Base-by-base conservation (phyloP, 53 echinoderm and acorn worm species). In the Holothuria scabra region DNA sequence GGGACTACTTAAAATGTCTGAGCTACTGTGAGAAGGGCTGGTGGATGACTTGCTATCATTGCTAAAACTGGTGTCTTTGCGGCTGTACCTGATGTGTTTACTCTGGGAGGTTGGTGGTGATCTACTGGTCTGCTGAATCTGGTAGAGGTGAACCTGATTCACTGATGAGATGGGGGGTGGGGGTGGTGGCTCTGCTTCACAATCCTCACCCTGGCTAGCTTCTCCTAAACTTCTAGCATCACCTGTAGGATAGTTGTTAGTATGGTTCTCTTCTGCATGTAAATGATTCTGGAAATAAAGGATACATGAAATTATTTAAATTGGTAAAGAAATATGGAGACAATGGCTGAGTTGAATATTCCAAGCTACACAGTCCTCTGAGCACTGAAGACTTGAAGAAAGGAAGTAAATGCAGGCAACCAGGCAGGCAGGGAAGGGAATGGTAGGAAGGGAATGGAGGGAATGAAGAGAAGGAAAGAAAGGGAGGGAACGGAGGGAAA, bases 161-260 rank as follows among this genome's bases (percentile, higher is more conserved):
- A 66, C 59, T 19, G 86, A 72, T 26, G 76, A 31, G 23, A 41
- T 55, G 38, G 83, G 79, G 16, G 93, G 93, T 75, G 90, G 92
- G 9, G 89, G 93, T 79, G 96, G 96, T 26, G 93, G 93, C 29
- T 93, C 93, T 35, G 93, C 93, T 78, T 96, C 96, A 81, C 93
- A 93, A 60, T 96, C 96, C 23, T 90, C 82, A 26, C 93, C 92
- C 74, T 96, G 96, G 48, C 93, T 91, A 68, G 93, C 92, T 78
- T 91, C 92, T 29, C 86, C 88, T 24, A 92, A 20, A 22, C 83
- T 79, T 24, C 65, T 61, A 20, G 66, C 25, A 68, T 71, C 63
- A 41, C 48, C 76, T 24, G 49, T 80, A 49, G 79, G 88, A 48
- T 80, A 63, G 25, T 21, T 68, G 79, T 37, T 30, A 46, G 74